These are phyloP conservation scores for Bombus superbus DNA, from an alignment of 1,140 invertebrate species.

Conservation along the genomic window DNA sequence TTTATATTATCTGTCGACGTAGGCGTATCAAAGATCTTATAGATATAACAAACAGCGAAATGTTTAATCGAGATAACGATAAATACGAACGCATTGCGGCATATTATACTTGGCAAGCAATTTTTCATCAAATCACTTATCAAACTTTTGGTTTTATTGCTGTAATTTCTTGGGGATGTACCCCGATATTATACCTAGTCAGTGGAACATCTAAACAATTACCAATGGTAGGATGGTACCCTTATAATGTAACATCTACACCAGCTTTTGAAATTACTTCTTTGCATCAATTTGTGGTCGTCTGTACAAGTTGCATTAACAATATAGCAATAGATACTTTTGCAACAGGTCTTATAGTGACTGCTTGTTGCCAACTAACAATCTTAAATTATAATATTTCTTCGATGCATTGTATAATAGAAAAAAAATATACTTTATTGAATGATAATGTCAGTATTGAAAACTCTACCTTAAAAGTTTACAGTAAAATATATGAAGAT, in stretches of 20 bases:
- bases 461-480: background rate
- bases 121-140: constrained; percentile 68
- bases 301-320: constrained; percentile 77
- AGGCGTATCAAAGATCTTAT: constrained; percentile 65
- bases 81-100: constrained; percentile 56
- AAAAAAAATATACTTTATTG: background rate
- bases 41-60: constrained; percentile 42
- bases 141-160: constrained; percentile 64
- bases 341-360: constrained; percentile 79
- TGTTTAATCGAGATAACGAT: constrained; percentile 59
- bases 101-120: constrained; percentile 67
- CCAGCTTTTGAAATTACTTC: constrained; percentile 83
- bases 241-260: constrained; percentile 79
- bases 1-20: constrained; percentile 58
- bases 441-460: background rate
- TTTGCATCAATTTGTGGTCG: constrained; percentile 78
- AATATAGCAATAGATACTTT: constrained; percentile 82
- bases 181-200: constrained; percentile 56
- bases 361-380: constrained; percentile 79
- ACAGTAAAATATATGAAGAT: constrained; percentile 16
- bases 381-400: constrained; percentile 65
- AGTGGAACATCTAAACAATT: constrained; percentile 48
- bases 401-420: constrained; percentile 18
- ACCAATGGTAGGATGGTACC: constrained; percentile 79
- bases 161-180: constrained; percentile 63